phyloP scores from a whole-genome alignment of 2,888 invertebrate genomes.

The Xestia rhomboidea region DNA sequence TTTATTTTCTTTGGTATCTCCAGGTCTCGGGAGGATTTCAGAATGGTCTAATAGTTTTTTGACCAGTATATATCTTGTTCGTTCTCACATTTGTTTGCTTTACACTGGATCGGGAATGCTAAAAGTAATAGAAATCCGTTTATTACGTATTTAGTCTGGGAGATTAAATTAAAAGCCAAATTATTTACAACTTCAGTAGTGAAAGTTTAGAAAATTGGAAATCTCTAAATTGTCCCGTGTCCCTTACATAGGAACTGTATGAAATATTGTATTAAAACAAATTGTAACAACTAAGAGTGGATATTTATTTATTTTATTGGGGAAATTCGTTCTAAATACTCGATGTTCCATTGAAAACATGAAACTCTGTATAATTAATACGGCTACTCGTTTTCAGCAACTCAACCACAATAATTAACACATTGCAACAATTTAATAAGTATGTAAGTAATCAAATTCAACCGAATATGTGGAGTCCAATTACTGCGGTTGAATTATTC shows the following conservation, averaged over 20 bases:
- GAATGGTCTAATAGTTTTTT: slow-evolving; percentile 75
- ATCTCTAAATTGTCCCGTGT: background rate
- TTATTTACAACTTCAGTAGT: background rate
- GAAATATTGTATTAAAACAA: background rate
- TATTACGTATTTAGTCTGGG: slow-evolving; percentile 14
- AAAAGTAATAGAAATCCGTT: slow-evolving; percentile 19
- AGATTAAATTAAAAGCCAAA: background rate
- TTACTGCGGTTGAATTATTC: background rate
- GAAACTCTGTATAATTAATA: background rate
- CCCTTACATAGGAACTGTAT: background rate
- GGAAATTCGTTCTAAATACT: background rate
- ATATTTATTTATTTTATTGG: background rate
- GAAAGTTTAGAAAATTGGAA: background rate
- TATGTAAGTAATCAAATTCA: background rate
- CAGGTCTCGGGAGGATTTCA: slow-evolving; percentile 68
- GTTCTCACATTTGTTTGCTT: slow-evolving; percentile 57
- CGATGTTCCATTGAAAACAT: background rate
- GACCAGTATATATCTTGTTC: slow-evolving; percentile 70
- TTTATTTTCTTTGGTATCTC: slow-evolving; percentile 71
- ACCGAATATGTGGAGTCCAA: background rate
- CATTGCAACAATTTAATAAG: background rate
- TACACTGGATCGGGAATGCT: slow-evolving; percentile 40
- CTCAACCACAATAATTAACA: slow-evolving; percentile 3
- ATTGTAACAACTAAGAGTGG: background rate
- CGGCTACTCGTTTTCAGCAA: background rate